Conservation (phyloP, 2,113 vertebrate species). For the Noturus placidus region DNA sequence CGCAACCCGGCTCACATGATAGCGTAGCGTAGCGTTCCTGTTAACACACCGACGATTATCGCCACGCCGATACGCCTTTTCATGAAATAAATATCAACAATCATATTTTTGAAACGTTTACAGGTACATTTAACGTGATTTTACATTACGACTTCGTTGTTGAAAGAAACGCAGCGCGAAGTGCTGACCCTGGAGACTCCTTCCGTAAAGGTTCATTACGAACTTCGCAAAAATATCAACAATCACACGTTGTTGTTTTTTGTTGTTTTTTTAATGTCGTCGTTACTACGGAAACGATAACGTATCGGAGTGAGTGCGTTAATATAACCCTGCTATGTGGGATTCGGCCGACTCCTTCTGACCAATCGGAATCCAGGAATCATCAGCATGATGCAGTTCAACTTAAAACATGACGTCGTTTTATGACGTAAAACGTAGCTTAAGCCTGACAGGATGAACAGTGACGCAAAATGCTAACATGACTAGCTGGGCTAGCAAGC, state of each 20-base stretch:
- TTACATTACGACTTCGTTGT: too few species aligned
- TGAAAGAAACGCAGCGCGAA: too few species aligned
- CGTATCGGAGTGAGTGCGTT: background rate
- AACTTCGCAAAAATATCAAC: too few species aligned
- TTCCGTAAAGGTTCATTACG: too few species aligned
- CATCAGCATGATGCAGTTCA: background rate
- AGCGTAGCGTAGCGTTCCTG: fast-evolving
- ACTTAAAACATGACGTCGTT: background rate
- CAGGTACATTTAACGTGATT: too few species aligned
- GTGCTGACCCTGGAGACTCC: too few species aligned
- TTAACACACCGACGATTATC: conserved; percentile 32
- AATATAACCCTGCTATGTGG: background rate
- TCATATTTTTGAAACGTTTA: background rate
- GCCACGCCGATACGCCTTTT: too few species aligned
- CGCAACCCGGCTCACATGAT: conserved; percentile 22
- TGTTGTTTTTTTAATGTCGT: too few species aligned
- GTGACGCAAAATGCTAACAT: background rate
- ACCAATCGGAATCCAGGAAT: background rate
- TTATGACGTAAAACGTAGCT: background rate
- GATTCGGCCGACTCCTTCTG: background rate
- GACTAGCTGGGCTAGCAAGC: background rate
- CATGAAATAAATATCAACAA: too few species aligned
- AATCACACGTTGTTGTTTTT: too few species aligned
- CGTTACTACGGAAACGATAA: too few species aligned
- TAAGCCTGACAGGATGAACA: background rate